Base-by-base conservation (phyloP, 2,888 invertebrate genomes). In the Pterostichus niger region DNA sequence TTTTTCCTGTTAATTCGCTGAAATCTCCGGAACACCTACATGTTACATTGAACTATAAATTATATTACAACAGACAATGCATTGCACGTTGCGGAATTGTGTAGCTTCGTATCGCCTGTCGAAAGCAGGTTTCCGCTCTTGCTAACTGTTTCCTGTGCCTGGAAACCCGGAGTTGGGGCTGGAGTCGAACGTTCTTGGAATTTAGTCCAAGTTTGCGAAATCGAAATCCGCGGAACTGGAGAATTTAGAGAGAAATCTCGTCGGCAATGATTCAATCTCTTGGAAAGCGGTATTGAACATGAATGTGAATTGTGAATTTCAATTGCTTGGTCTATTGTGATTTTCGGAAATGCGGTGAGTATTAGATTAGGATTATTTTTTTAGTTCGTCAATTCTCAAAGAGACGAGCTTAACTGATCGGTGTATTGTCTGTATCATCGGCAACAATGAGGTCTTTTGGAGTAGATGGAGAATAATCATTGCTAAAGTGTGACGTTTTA, bases 101-200 rank as follows among this genome's bases (percentile, higher is more conserved):
- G 17, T 17, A 7, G 17, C 56, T 3, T 56, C 13, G 49, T 49
- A 49, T 49, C 13, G n/a, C 9, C 64, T 35, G 64, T 64, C 68
- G 68, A 71, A 71, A 71, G 24, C 68, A 71, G 68, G 44, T 44
- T 56, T 44, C 40, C 31, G 64, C 11, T 40, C 44, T 15, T 44
- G 44, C 17, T 15, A 71, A 71, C 68, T 71, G 44, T 71, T 71
- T 71, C 68, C 68, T 15, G 44, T 64, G 35, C 40, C 15, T 35
- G 64, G 6, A 64, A 71, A 33, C 71, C 71, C 46, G 71, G 71
- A 64, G 35, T 11, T 35, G 59, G 15, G 59, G 35, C 40, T 17
- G 46, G 17, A 44, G 71, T 64, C 33, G 33, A 11, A 15, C 24
- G 52, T 75, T 75, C 75, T 49, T 75, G 75, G 75, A 75, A 75